These are phyloP conservation scores for Melipona quadrifasciata DNA, from an alignment of 1,140 invertebrate species.

Conservation along the genomic window DNA sequence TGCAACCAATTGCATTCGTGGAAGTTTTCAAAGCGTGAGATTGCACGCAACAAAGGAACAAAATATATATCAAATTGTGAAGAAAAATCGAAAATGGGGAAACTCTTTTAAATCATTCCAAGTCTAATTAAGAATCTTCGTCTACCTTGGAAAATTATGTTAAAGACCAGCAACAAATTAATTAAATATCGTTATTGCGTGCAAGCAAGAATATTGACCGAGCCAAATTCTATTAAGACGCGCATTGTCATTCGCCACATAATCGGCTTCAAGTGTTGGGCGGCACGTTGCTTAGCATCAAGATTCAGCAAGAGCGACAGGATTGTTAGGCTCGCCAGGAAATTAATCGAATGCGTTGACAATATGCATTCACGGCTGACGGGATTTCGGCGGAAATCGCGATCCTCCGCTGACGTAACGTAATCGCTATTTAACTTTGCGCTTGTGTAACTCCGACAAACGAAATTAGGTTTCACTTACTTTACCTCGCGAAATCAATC, in stretches of 20 bases:
- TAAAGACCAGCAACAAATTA: too few species aligned
- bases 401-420: neutral
- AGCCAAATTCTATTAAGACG: neutral
- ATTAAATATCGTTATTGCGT: neutral
- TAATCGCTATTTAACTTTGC: neutral
- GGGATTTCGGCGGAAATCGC: conserved; percentile 10
- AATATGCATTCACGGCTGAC: neutral
- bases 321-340: neutral
- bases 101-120: too few species aligned
- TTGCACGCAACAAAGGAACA: neutral
- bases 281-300: neutral
- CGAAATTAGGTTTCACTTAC: too few species aligned
- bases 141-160: too few species aligned
- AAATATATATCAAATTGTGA: too few species aligned
- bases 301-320: neutral
- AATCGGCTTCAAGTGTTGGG: neutral
- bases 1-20: too few species aligned
- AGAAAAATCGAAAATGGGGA: too few species aligned
- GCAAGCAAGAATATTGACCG: neutral
- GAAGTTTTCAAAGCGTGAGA: neutral
- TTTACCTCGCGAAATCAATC: too few species aligned
- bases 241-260: neutral
- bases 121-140: too few species aligned
- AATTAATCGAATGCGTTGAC: conserved; percentile 19
- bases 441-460: conserved; percentile 31